Conservation (phyloP, 2,888 invertebrate species). For the Cryptophagus acutangulus region DNA sequence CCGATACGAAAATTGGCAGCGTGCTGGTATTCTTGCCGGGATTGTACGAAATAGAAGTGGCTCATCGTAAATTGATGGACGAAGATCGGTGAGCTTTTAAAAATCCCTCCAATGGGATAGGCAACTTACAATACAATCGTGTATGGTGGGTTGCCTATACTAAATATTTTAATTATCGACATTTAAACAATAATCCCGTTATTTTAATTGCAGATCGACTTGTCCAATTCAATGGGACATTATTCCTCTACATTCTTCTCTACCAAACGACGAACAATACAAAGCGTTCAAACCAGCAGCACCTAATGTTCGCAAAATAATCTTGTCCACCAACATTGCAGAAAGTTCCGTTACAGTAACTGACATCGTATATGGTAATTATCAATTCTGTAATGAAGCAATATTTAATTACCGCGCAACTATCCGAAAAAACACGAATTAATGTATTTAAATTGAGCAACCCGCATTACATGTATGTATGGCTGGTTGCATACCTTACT, state of each 20-base stretch:
- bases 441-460: too few species aligned
- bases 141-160: too few species aligned
- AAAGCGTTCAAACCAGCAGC: conserved; percentile 58
- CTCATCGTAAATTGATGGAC: conserved; percentile 49
- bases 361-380: conserved; percentile 79
- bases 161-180: too few species aligned
- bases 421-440: too few species aligned
- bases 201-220: too few species aligned
- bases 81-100: conserved; percentile 4
- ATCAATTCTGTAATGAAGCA: too few species aligned
- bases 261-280: conserved; percentile 62
- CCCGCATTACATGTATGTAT: too few species aligned
- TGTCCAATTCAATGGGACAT: conserved; percentile 41
- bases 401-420: too few species aligned
- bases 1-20: conserved; percentile 49
- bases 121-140: too few species aligned
- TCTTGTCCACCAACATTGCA: conserved; percentile 86
- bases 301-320: conserved; percentile 71
- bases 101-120: too few species aligned
- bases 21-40: conserved; percentile 89
- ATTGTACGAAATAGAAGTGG: conserved; percentile 74
- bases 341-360: conserved; percentile 90
- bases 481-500: too few species aligned
- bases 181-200: too few species aligned
- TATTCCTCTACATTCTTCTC: conserved; percentile 58